Conservation (phyloP, 2,113 vertebrate genomes). For the Xenopus borealis region DNA sequence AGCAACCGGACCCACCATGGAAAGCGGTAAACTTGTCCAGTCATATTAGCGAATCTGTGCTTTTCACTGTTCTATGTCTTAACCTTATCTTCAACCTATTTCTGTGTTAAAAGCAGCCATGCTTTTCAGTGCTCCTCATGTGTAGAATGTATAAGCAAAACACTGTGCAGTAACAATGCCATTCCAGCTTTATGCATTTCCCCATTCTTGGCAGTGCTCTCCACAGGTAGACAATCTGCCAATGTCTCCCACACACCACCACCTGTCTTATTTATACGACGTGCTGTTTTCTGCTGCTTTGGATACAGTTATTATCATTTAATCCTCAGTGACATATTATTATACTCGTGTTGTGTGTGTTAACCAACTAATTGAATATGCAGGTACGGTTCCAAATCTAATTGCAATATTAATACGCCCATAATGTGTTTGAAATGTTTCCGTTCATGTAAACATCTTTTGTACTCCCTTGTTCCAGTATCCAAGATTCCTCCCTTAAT, state of each 20-base stretch:
- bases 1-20: no score
- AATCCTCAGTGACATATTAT: not conserved
- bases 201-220: not conserved
- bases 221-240: not conserved
- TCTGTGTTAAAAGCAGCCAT: no score
- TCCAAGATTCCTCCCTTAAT: no score
- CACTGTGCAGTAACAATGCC: not conserved
- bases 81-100: no score
- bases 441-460: conserved; percentile 29
- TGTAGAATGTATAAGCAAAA: no score
- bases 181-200: not conserved
- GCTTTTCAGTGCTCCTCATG: no score
- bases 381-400: not conserved
- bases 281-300: not conserved
- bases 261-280: not conserved
- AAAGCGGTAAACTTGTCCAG: no score
- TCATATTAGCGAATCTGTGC: no score
- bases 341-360: not conserved
- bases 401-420: not conserved
- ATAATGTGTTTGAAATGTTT: not conserved
- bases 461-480: conserved; percentile 14
- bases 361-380: not conserved
- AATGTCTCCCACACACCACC: conserved; percentile 4
- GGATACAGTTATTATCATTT: not conserved
- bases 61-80: no score